Evolutionary conservation across 2,113 vertebrate genomes (phyloP).

Genomic region (Elaphurus davidianus): DNA sequence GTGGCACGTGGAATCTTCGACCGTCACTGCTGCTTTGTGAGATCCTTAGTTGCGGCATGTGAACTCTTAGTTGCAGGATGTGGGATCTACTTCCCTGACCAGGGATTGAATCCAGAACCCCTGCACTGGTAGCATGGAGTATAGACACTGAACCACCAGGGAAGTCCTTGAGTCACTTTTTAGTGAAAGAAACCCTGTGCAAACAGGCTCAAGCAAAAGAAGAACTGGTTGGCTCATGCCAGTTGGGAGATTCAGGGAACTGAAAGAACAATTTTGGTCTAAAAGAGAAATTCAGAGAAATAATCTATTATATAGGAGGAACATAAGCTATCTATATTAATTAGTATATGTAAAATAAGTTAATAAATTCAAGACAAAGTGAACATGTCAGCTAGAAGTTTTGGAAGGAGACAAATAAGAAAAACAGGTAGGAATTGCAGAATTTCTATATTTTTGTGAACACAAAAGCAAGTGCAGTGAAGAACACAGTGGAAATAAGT

Average conservation of each 20-base stretch:
- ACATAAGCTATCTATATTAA: not conserved
- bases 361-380: not conserved
- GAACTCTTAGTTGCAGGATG: not conserved
- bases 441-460: not conserved
- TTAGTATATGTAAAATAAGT: not conserved
- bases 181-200: not conserved
- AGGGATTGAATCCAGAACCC: not conserved
- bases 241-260: not conserved
- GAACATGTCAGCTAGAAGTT: not conserved
- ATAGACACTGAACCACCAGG: not conserved
- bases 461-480: not conserved
- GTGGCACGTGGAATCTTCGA: not conserved
- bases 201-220: not conserved
- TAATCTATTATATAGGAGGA: not conserved
- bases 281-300: slow-evolving; percentile 1
- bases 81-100: not conserved
- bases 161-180: not conserved
- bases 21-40: not conserved
- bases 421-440: not conserved
- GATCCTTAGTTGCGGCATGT: not conserved
- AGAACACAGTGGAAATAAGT: not conserved
- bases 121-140: not conserved
- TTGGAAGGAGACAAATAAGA: not conserved
- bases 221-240: not conserved
- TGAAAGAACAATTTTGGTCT: slow-evolving; percentile 8